A percentile compares a stretch with the other conserved stretches of the same genome.
phyloP scores from a whole-genome alignment of 1,140 invertebrate genomes.

The Homalodisca vitripennis region DNA sequence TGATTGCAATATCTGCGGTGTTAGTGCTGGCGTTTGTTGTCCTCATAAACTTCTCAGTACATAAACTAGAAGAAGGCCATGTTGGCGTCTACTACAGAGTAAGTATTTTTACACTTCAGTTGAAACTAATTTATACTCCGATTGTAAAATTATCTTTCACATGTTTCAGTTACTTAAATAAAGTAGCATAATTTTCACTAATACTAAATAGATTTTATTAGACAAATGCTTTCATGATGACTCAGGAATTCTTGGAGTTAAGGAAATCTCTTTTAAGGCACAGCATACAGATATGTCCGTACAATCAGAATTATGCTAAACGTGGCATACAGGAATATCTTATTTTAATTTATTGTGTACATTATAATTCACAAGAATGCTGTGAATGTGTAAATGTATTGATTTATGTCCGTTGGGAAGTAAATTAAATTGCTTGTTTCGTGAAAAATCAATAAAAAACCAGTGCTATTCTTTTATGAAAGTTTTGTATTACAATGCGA shows the following conservation, averaged over 20 bases:
- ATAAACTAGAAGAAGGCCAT: constrained; percentile 86
- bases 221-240: neutral
- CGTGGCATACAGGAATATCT: too few species aligned
- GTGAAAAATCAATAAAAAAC: too few species aligned
- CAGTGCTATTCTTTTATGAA: too few species aligned
- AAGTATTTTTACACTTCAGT: constrained; percentile 41
- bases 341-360: too few species aligned
- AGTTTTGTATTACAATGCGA: too few species aligned
- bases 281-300: too few species aligned
- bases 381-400: too few species aligned
- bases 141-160: too few species aligned
- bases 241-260: neutral
- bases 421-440: too few species aligned
- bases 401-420: too few species aligned
- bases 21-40: constrained; percentile 32
- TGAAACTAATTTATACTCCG: neutral
- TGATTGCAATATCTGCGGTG: constrained; percentile 27
- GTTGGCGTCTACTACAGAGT: constrained; percentile 88
- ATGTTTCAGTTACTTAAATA: neutral
- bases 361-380: too few species aligned
- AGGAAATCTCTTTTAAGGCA: neutral
- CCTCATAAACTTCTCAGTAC: constrained; percentile 62
- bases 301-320: too few species aligned
- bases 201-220: constrained; percentile 3
- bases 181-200: neutral